A percentile compares a stretch with the other conserved stretches of the same genome.
Conservation (phyloP, 2,888 invertebrate species). For the Phragmatobia fuliginosa region DNA sequence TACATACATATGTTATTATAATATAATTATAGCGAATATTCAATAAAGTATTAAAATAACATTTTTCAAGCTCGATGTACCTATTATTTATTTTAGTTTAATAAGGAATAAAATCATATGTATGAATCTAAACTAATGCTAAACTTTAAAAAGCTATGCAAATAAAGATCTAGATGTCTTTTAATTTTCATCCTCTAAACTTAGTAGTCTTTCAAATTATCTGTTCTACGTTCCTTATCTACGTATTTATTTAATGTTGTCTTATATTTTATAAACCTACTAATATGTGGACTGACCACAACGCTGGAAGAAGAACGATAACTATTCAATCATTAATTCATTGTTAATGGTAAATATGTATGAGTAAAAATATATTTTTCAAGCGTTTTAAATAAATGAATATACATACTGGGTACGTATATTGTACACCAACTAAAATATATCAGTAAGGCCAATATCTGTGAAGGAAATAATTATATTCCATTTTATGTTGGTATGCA, state of each 20-base stretch:
- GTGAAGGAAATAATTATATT: constrained; percentile 36
- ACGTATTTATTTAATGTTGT: constrained; percentile 62
- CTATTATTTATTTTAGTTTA: constrained; percentile 69
- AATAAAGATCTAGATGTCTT: constrained; percentile 74
- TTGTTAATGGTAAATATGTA: constrained; percentile 52
- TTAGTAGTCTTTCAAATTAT: constrained; percentile 79
- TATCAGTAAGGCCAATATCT: constrained; percentile 56
- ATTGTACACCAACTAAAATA: constrained; percentile 41
- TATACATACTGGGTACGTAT: constrained; percentile 41
- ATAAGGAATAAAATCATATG: constrained; percentile 58
- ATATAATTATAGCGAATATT: constrained; percentile 80
- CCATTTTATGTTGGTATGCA: neutral
- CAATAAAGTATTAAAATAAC: constrained; percentile 81
- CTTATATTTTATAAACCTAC: constrained; percentile 67
- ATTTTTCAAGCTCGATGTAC: constrained; percentile 84
- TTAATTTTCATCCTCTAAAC: constrained; percentile 85
- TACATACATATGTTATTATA: constrained; percentile 68
- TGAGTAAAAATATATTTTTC: too few relatives aligned
- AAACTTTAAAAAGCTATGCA: constrained; percentile 71
- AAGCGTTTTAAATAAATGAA: too few relatives aligned
- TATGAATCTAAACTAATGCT: constrained; percentile 77
- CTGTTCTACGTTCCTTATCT: constrained; percentile 64
- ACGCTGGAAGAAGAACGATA: constrained; percentile 39
- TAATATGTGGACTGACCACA: constrained; percentile 65
- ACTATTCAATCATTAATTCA: constrained; percentile 51